Conservation (phyloP, 2,888 invertebrate species). For the Perizoma flavofasciatum region DNA sequence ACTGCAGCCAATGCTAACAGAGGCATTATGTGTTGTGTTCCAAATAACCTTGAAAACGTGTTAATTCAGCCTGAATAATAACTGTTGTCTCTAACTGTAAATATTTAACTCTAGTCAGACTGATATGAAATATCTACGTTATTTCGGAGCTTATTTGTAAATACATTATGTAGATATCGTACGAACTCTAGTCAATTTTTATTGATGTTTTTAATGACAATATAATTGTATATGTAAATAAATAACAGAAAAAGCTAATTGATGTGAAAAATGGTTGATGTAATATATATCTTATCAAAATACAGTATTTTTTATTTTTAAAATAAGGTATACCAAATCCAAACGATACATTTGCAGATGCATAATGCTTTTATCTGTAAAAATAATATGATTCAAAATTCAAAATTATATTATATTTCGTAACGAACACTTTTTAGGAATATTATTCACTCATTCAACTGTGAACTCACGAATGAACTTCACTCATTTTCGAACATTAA, state of each 20-base stretch:
- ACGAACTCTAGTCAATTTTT: constrained; percentile 79
- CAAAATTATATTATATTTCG: too few relatives aligned
- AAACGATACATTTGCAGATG: neutral
- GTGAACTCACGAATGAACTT: too few relatives aligned
- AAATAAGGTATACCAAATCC: too few relatives aligned
- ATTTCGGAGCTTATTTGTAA: constrained; percentile 80
- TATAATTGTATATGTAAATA: constrained; percentile 73
- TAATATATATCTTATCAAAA: constrained; percentile 69
- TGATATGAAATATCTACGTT: constrained; percentile 71
- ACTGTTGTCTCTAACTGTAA: constrained; percentile 38
- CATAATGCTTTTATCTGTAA: too few relatives aligned
- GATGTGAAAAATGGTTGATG: constrained; percentile 69
- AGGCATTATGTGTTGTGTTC: neutral
- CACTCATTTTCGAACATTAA: too few relatives aligned
- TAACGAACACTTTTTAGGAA: too few relatives aligned
- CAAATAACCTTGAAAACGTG: constrained; percentile 8
- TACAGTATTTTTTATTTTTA: neutral
- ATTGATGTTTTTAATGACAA: constrained; percentile 80
- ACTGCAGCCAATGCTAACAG: too few relatives aligned
- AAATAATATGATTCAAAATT: too few relatives aligned
- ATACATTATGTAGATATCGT: constrained; percentile 76
- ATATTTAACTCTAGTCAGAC: constrained; percentile 66
- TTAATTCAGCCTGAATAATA: constrained; percentile 32
- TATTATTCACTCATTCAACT: too few relatives aligned
- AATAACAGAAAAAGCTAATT: constrained; percentile 54